Evolutionary conservation across 2,113 vertebrate genomes (phyloP).

Genomic region (Sciurus niger): DNA sequence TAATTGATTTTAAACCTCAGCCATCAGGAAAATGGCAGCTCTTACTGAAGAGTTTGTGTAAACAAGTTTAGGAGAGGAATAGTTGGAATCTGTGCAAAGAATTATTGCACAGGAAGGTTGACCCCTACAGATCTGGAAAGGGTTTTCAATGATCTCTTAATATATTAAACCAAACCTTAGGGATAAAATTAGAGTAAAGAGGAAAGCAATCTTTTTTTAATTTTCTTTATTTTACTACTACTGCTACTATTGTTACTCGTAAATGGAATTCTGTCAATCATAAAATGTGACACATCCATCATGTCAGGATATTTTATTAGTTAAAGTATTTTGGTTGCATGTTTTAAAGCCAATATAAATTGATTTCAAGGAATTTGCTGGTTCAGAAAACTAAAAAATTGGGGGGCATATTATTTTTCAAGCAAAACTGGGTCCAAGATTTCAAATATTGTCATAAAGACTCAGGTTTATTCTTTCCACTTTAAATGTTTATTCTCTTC

Average conservation of each 20-base stretch:
- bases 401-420: not conserved
- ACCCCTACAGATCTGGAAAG: not conserved
- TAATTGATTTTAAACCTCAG: not conserved
- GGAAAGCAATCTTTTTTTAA: not conserved
- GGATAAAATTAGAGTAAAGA: not conserved
- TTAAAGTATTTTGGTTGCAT: conserved; percentile 14
- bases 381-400: conserved; percentile 5
- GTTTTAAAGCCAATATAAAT: conserved; percentile 25
- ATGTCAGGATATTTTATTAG: conserved; percentile 9
- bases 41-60: not conserved
- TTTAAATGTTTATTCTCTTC: not conserved
- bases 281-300: not conserved
- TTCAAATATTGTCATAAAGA: not conserved
- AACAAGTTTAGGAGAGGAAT: not conserved
- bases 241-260: not conserved
- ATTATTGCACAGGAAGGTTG: not conserved
- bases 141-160: not conserved
- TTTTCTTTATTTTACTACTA: not conserved
- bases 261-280: not conserved
- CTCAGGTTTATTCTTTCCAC: not conserved
- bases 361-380: not conserved
- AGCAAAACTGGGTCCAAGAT: not conserved
- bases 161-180: not conserved
- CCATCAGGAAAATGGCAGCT: not conserved
- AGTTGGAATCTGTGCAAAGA: not conserved